A percentile compares a stretch with the other conserved stretches of the same genome.
These are phyloP conservation scores for Hypomecis atomaria DNA, from an alignment of 2,888 invertebrate genomes.

Conservation along the genomic window DNA sequence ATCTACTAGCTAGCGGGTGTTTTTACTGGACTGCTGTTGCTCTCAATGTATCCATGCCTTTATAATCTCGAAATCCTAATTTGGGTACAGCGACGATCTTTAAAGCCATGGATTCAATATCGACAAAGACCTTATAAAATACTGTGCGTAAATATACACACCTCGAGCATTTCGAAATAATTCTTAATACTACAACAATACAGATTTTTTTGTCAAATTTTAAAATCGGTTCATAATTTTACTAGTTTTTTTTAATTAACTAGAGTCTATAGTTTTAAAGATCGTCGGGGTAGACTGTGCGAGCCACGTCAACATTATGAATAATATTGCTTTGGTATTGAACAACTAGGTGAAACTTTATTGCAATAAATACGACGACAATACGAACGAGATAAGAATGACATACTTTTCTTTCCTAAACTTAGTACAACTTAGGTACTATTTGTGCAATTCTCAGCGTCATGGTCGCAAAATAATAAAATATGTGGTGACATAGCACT, in stretches of 20 bases:
- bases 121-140: no score
- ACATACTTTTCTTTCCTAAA: no score
- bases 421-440: not conserved
- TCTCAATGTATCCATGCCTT: conserved; percentile 62
- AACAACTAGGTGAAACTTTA: conserved; percentile 11
- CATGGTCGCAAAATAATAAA: no score
- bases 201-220: no score
- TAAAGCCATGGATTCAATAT: not conserved
- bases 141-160: no score
- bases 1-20: conserved; percentile 83
- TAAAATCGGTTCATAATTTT: no score
- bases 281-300: conserved; percentile 48
- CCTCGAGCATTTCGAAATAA: no score
- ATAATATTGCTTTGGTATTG: conserved; percentile 29
- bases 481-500: no score
- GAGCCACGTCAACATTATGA: conserved; percentile 27
- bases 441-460: not conserved
- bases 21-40: conserved; percentile 76
- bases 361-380: conserved; percentile 1
- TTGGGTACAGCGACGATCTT: conserved; percentile 26
- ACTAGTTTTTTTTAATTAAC: no score
- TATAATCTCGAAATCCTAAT: conserved; percentile 62
- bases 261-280: no score
- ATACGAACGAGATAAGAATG: no score
- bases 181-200: no score